phyloP scores from a whole-genome alignment of 2,797 vertebrate genomes.

The Pipistrellus pygmaeus region DNA sequence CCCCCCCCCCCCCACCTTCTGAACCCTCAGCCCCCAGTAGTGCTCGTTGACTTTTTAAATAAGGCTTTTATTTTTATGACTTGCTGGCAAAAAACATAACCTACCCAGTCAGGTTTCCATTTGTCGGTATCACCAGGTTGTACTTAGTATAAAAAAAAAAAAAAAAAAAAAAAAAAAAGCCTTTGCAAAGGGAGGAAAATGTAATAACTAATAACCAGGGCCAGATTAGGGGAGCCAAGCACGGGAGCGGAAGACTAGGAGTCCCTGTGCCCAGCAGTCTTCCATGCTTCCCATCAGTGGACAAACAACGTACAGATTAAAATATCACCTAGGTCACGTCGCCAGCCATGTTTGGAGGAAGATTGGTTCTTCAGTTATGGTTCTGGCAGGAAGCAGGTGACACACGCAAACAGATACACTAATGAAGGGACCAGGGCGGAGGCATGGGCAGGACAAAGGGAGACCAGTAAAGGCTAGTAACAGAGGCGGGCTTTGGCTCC shows the following conservation, averaged over 20 bases:
- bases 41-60: conserved; percentile 60
- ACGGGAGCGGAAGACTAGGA: conserved; percentile 14
- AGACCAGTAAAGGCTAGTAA: neutral
- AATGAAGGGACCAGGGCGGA: neutral
- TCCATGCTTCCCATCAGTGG: neutral
- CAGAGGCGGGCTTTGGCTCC: neutral
- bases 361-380: neutral
- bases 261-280: neutral
- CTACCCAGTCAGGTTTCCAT: conserved; percentile 64
- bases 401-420: neutral
- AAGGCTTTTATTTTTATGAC: conserved; percentile 69
- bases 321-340: neutral
- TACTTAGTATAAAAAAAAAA: conserved; percentile 2
- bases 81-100: conserved; percentile 60
- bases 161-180: conserved; percentile 15
- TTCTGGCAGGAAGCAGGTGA: conserved; percentile 18
- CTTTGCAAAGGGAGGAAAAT: conserved; percentile 43
- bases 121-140: conserved; percentile 56
- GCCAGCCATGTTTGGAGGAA: neutral
- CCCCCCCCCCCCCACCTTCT: conserved; percentile 22
- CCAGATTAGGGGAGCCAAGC: conserved; percentile 15
- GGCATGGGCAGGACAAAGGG: neutral
- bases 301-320: neutral
- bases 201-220: neutral
- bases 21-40: conserved; percentile 29